Base-by-base conservation (phyloP, 2,797 vertebrate genomes). In the Sebastes diaconus region DNA sequence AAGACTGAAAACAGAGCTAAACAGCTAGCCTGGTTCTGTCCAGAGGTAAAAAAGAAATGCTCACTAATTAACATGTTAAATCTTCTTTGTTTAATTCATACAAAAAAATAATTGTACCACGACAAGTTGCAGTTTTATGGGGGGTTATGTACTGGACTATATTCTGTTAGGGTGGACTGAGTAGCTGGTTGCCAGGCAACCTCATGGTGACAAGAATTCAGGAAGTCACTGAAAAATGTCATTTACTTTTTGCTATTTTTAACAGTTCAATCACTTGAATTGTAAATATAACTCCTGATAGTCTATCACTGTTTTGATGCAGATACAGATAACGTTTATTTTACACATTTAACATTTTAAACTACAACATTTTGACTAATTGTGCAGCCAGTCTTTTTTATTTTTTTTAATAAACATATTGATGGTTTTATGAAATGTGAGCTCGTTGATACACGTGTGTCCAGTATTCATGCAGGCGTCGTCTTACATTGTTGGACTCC, bases 401-500 rank as follows among this genome's bases (percentile, higher is more conserved):
- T 1, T 32, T 11, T 65, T 57, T 65, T 57, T 22, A 18, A 29
- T 25, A 42, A 55, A 22, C 8, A 24, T 22, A 25, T 3, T 2
- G 3, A 18, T 54, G 20, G 20, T 14, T 60, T 34, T 14, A 54
- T 29, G 22, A 16, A 24, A 30, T 54, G 22, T 14, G 14, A 64
- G 13, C 12, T 22, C 13, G 22, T 52, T 16, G 8, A 59, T 22
- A 68, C 65, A 24, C 18, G 5, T 36, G 8, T 34, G 20, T 42
- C 29, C 42, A 29, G 50, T 20, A 74, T 7, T 61, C 42, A 25
- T 32, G 22, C 34, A 46, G 52, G 2, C 1, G 1, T 36, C 39
- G 13, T 65, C 96, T 96, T 95, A 99, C 98, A 0, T 97, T 97
- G 87, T 95, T 99, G 8, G 97, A 97, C 85, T 98, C 98, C 91